Percentiles rank a stretch among this genome's conserved stretches.
These are phyloP conservation scores for Entomobrya proxima DNA, from an alignment of 2,888 invertebrate genomes.

Conservation along the genomic window DNA sequence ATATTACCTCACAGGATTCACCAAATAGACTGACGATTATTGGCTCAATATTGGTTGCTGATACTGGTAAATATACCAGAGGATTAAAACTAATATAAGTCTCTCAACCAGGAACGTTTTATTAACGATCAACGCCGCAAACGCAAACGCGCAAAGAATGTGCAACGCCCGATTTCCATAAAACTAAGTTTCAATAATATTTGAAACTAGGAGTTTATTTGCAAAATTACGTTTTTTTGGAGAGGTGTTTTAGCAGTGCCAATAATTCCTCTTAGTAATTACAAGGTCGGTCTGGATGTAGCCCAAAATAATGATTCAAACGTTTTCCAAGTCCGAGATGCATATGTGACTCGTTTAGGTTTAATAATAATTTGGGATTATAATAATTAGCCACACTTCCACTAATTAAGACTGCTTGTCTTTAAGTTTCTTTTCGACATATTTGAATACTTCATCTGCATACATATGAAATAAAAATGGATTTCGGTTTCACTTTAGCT, in stretches of 20 bases:
- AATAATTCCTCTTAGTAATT: neutral
- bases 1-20: neutral
- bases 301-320: too few species aligned
- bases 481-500: too few species aligned
- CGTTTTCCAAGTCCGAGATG: too few species aligned
- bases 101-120: neutral
- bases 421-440: too few species aligned
- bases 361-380: too few species aligned
- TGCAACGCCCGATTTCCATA: neutral
- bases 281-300: neutral
- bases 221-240: neutral
- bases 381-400: too few species aligned
- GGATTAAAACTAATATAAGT: neutral
- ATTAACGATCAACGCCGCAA: neutral
- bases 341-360: too few species aligned
- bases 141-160: too few species aligned
- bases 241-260: neutral
- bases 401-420: too few species aligned
- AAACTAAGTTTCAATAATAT: neutral
- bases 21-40: neutral
- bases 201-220: neutral
- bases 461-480: too few species aligned
- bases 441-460: too few species aligned
- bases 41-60: neutral
- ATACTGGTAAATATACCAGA: conserved; percentile 13